phyloP scores from a whole-genome alignment of 53 echinoderm and acorn worm species.

The Zoroaster sp. region DNA sequence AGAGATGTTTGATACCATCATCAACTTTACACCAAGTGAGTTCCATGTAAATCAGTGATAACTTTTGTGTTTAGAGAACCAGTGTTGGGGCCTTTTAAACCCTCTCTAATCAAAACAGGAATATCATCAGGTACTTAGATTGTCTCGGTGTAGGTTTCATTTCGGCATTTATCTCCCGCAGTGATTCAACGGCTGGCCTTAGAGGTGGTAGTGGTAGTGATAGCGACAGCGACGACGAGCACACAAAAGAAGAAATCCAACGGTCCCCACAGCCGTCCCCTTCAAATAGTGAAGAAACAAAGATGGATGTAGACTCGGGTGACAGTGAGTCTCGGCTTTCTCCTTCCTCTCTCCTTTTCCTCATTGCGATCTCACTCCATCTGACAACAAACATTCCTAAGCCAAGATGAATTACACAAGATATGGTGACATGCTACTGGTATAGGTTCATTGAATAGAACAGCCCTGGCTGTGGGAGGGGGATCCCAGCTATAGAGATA shows the following conservation, averaged over 20 bases:
- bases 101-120: too few relatives aligned
- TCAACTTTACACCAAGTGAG: too few relatives aligned
- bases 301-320: conserved; percentile 92
- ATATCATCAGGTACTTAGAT: too few relatives aligned
- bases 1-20: neutral
- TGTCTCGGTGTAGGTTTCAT: neutral
- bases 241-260: conserved; percentile 25
- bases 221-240: conserved; percentile 90
- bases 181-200: conserved; percentile 66
- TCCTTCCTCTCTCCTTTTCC: neutral
- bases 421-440: too few relatives aligned
- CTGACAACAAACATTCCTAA: too few relatives aligned
- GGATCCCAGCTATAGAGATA: too few relatives aligned
- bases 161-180: neutral
- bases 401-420: too few relatives aligned
- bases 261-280: conserved; percentile 31
- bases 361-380: neutral
- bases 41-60: neutral
- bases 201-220: conserved; percentile 70
- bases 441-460: too few relatives aligned
- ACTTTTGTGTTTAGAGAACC: neutral
- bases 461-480: too few relatives aligned
- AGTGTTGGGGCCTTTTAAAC: neutral
- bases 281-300: conserved; percentile 36
- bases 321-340: conserved; percentile 62